A percentile compares a stretch with the other conserved stretches of the same genome.
Conservation (phyloP, 2,888 invertebrate species). For the Dryadula phaetusa region DNA sequence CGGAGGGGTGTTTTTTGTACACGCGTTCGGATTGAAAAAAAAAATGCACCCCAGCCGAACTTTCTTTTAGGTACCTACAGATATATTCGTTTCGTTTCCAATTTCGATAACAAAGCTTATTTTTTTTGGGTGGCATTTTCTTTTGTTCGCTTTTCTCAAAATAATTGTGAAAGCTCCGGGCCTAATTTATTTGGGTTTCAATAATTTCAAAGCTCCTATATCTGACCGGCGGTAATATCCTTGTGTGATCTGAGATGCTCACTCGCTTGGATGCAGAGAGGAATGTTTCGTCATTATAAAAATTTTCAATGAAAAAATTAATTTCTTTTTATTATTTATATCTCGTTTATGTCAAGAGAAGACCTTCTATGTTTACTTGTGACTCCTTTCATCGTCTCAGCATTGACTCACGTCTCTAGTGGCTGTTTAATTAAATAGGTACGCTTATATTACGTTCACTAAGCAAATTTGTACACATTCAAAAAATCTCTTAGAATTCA, state of each 20-base stretch:
- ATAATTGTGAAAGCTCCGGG: conserved; percentile 67
- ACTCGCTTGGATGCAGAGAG: conserved; percentile 57
- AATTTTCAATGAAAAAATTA: conserved; percentile 19
- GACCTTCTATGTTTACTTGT: conserved; percentile 8
- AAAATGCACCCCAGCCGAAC: conserved; percentile 74
- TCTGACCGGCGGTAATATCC: conserved; percentile 54
- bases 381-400: conserved; percentile 3
- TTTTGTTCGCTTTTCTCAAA: conserved; percentile 64
- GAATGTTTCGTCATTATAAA: conserved; percentile 35
- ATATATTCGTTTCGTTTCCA: conserved; percentile 76
- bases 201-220: conserved; percentile 56
- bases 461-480: background rate
- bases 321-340: conserved; percentile 21
- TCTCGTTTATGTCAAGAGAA: conserved; percentile 7
- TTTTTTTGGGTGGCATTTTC: conserved; percentile 62
- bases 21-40: conserved; percentile 69
- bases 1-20: conserved; percentile 77
- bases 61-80: conserved; percentile 76
- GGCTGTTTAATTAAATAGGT: background rate
- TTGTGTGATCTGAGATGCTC: conserved; percentile 58
- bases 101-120: conserved; percentile 83
- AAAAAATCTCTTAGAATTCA: background rate
- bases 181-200: conserved; percentile 68
- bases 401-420: background rate
- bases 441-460: background rate